Base-by-base conservation (phyloP, 2,113 vertebrate genomes). In the Malurus melanocephalus region DNA sequence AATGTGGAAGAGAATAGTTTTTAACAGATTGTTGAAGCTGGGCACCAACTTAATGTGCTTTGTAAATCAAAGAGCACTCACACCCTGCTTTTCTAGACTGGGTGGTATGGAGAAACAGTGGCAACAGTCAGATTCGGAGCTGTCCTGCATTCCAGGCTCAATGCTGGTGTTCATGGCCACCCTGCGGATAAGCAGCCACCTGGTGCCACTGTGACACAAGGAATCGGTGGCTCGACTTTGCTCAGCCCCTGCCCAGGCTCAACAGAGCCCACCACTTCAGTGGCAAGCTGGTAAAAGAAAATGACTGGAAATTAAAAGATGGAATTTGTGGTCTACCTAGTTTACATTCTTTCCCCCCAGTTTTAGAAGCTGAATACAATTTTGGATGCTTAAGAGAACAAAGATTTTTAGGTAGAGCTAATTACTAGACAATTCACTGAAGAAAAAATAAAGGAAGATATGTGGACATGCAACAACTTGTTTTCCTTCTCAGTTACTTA, bases 181-280 rank as follows among this genome's bases (percentile, higher is more conserved):
- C 7, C 43, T 13, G 20, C 5, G 15, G 42, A 19, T 5, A 4
- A 13, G 6, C 51, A 60, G 62, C 96, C 96, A 77, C 94, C 64
- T 2, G 91, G 89, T 51, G 96, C 90, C 83, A 33, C 82, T 96
- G 53, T 94, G 87, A 30, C 51, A 95, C 78, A 65, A 95, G 71
- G 76, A 92, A 96, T 35, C 13, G 2, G 9, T 1, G 10, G 26
- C 51, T 13, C 13, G 5, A 8, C n/a, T 33, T 12, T 2, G 5
- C 40, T 46, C 53, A 15, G 27, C 9, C 3, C 11, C 40, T 20
- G 33, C 9, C 56, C 0, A 2, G 24, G 13, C 9, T 30, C 5
- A 0, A 16, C 66, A 21, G 74, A 9, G 8, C 17, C 11, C 42
- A 26, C 11, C 22, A 32, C 10, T 56, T 45, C 40, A 21, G n/a